A percentile compares a stretch with the other conserved stretches of the same genome.
Conservation (phyloP, 2,888 invertebrate species). For the Nomada hirtipes region DNA sequence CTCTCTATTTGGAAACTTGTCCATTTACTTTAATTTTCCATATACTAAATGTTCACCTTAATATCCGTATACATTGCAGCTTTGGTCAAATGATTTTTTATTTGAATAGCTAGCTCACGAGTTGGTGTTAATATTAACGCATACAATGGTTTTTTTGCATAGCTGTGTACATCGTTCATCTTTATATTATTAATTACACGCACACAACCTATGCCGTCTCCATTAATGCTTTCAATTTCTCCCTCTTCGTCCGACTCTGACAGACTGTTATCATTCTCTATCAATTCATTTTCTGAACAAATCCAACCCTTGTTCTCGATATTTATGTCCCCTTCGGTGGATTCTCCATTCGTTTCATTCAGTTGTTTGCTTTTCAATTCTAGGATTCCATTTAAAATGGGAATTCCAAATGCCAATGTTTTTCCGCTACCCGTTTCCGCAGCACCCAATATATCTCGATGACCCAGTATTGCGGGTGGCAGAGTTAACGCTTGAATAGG, state of each 20-base stretch:
- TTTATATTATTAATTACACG: slow-evolving; percentile 86
- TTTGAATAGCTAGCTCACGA: slow-evolving; percentile 97
- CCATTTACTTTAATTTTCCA: background rate
- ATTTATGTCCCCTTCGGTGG: background rate
- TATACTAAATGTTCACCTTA: slow-evolving; percentile 79
- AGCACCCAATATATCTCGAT: slow-evolving; percentile 97
- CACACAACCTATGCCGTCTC: slow-evolving; percentile 86
- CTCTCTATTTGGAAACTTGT: background rate
- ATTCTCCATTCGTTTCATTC: slow-evolving; percentile 44
- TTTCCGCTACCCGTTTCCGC: slow-evolving; percentile 99
- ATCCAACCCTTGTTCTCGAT: slow-evolving; percentile 71
- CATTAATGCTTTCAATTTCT: slow-evolving; percentile 72
- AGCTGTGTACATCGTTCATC: slow-evolving; percentile 77
- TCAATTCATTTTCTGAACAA: slow-evolving; percentile 41
- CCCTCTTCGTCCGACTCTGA: slow-evolving; percentile 82
- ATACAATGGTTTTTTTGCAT: slow-evolving; percentile 87
- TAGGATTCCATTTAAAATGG: slow-evolving; percentile 94
- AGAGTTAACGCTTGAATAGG: slow-evolving; percentile 93
- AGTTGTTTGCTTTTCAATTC: slow-evolving; percentile 86
- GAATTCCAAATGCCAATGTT: slow-evolving; percentile 98
- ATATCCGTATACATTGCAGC: slow-evolving; percentile 93
- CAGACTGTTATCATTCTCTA: slow-evolving; percentile 22
- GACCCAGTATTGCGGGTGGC: slow-evolving; percentile 93
- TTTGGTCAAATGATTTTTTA: slow-evolving; percentile 92
- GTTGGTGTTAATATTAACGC: slow-evolving; percentile 98